phyloP scores from a whole-genome alignment of 1,140 invertebrate genomes.

The Akabosia matsudoensis region DNA sequence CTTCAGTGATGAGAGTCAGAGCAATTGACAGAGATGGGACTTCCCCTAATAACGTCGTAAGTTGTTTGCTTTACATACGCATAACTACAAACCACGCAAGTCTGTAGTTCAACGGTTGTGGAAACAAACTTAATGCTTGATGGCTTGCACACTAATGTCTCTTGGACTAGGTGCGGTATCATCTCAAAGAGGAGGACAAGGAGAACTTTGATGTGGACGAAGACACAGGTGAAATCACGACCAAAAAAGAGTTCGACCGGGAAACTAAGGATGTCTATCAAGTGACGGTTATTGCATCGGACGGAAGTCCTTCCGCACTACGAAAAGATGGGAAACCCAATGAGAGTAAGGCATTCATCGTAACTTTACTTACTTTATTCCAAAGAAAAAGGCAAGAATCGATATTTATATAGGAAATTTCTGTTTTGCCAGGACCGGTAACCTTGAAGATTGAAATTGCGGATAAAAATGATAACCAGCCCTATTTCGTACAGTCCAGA shows the following conservation, averaged over 20 bases:
- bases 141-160: too few species aligned
- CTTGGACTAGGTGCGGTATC: slow-evolving; percentile 62
- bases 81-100: too few species aligned
- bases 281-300: slow-evolving; percentile 76
- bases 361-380: background rate
- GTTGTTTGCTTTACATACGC: slow-evolving; percentile 4
- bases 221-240: slow-evolving; percentile 79
- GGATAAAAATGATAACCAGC: slow-evolving; percentile 86
- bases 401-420: background rate
- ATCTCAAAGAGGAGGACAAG: slow-evolving; percentile 62
- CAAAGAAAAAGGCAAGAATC: background rate
- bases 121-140: too few species aligned
- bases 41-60: slow-evolving; percentile 68
- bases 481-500: slow-evolving; percentile 65
- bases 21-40: slow-evolving; percentile 85
- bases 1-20: slow-evolving; percentile 76
- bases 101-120: too few species aligned
- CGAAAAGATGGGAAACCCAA: slow-evolving; percentile 56
- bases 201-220: slow-evolving; percentile 74
- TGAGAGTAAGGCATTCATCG: slow-evolving; percentile 43
- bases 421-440: slow-evolving; percentile 58
- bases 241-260: slow-evolving; percentile 71
- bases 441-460: slow-evolving; percentile 80
- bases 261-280: slow-evolving; percentile 75
- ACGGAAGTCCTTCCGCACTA: slow-evolving; percentile 79